phyloP scores from a whole-genome alignment of 1,140 invertebrate genomes.

The Thaumatotibia leucotreta region DNA sequence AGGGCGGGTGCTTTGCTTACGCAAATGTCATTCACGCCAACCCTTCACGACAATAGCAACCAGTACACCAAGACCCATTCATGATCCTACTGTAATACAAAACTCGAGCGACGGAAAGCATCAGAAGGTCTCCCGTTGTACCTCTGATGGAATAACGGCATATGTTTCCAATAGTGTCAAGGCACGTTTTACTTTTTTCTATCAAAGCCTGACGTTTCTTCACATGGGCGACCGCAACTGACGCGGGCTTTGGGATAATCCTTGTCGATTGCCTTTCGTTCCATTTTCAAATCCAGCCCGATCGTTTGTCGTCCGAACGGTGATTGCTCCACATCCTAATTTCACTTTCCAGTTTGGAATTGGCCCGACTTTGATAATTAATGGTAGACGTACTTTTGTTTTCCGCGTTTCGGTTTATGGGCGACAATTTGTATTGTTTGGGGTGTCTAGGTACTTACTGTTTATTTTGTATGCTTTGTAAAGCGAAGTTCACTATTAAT shows the following conservation, averaged over 20 bases:
- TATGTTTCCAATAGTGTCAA: neutral
- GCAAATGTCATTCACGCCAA: constrained; percentile 54
- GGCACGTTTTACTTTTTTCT: neutral
- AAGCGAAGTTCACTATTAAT: too few relatives aligned
- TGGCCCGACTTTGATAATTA: neutral
- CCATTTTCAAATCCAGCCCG: constrained; percentile 42
- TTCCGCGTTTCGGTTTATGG: neutral
- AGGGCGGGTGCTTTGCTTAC: constrained; percentile 51
- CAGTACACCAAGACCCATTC: constrained; percentile 26
- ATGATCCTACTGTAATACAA: constrained; percentile 10
- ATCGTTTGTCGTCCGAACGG: constrained; percentile 27
- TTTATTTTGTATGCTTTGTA: too few relatives aligned
- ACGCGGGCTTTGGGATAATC: constrained; percentile 41
- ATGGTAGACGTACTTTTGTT: neutral
- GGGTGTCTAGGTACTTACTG: too few relatives aligned
- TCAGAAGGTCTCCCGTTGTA: neutral
- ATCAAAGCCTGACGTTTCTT: constrained; percentile 12
- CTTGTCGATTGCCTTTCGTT: constrained; percentile 43
- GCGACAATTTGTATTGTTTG: too few relatives aligned
- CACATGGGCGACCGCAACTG: constrained; percentile 22
- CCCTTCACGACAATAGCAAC: constrained; percentile 34
- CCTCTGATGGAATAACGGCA: neutral
- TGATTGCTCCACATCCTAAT: constrained; percentile 29
- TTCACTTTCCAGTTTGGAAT: constrained; percentile 21
- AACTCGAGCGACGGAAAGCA: constrained; percentile 17